Evolutionary conservation across 2,797 vertebrate species (phyloP), one percentile per base, ranked within the genome.

Genomic region (Xenopus petersii): DNA sequence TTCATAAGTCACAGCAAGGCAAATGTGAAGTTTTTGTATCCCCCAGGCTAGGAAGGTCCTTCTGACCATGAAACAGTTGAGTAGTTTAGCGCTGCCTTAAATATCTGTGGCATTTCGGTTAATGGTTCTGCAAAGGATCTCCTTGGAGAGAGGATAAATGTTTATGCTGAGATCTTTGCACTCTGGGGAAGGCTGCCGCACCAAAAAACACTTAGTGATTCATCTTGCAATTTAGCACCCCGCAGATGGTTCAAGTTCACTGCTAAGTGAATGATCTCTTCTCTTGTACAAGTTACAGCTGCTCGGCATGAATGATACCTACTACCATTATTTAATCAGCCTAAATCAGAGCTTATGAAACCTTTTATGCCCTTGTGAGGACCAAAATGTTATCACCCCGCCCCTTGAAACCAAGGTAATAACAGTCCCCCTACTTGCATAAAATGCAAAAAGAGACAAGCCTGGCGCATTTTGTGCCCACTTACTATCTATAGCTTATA

Each of bases 21-120:
- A 36, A 17, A 63, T 1, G 16, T 47, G 55, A 64, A 68, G 65
- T 78, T 42, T 68, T 64, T 30, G 5, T 49, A 26, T 48, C 65
- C 75, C 60, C 16, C 48, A 15, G 71, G 71, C 75, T 59, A 60
- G 9, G 9, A 42, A 64, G 62, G 75, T 78, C 66, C 60, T 73
- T 16, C 30, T 78, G 75, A 73, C 71, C 75, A 69, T 78, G 75
- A 64, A 73, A 49, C 46, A 64, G 36, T 42, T 16, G 11, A 24
- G 13, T 26, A 64, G 51, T 33, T 13, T 21, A 63, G 42, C 64
- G 62, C 17, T 46, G 15, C 60, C 62, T 55, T 36, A 72, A 78
- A 64, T 70, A 78, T 61, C 65, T 69, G 71, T 69, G 71, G 55
- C 64, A 72, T 73, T 69, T 69, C 70, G 62, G 49, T 67, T 72